Percentiles rank a stretch among this genome's conserved stretches.
Conservation (phyloP, 2,113 vertebrate genomes). For the Sphaerodactylus townsendi region DNA sequence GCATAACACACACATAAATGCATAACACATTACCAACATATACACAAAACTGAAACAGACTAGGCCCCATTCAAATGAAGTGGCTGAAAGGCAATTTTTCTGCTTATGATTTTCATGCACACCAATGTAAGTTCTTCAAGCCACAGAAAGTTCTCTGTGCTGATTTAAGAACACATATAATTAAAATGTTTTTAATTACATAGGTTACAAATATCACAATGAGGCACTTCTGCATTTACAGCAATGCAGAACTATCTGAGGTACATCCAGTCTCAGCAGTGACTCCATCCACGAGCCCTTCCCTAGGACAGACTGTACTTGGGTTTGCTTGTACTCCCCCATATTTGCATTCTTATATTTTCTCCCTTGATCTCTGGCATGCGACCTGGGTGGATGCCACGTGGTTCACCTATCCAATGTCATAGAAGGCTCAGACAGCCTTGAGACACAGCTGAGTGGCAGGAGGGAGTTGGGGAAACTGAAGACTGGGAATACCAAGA, state of each 20-base stretch:
- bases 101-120: background rate
- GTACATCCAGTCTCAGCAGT: background rate
- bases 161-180: background rate
- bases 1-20: background rate
- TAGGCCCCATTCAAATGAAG: background rate
- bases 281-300: background rate
- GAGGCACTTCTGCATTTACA: background rate
- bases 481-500: background rate
- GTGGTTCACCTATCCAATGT: background rate
- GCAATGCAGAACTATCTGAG: background rate
- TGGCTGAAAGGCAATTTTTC: background rate
- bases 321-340: background rate
- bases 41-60: background rate
- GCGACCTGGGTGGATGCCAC: too few species aligned
- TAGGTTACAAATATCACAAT: background rate
- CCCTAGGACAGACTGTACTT: background rate
- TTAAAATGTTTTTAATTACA: too few species aligned
- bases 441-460: background rate
- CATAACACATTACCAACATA: background rate
- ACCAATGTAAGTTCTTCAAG: background rate
- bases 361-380: background rate
- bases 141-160: background rate
- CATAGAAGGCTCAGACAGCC: background rate
- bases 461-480: background rate
- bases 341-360: background rate